These are phyloP conservation scores for Caenorhabditis inopinata DNA, from an alignment of 1,140 invertebrate genomes.

Conservation along the genomic window DNA sequence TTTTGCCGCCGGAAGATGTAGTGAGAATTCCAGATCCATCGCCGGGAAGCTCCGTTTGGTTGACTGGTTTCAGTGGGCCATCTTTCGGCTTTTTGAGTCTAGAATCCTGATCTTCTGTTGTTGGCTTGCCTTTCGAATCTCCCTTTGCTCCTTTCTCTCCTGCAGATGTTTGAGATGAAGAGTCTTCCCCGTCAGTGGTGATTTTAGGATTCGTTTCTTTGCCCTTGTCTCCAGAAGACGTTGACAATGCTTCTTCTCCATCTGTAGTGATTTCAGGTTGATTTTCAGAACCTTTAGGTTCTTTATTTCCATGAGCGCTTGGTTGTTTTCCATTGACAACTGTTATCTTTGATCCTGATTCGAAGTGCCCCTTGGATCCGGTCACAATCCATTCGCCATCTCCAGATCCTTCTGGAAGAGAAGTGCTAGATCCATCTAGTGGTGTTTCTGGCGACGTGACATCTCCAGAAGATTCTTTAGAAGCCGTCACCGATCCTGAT, in stretches of 20 bases:
- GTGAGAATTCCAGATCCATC: neutral
- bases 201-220: neutral
- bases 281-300: too few relatives aligned
- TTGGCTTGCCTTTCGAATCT: too few relatives aligned
- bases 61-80: neutral
- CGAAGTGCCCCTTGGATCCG: conserved; percentile 1
- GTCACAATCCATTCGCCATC: conserved; percentile 1
- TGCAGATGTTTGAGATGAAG: neutral
- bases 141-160: neutral
- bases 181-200: neutral
- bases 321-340: neutral
- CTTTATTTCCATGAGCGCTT: neutral
- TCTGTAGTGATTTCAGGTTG: neutral
- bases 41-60: neutral
- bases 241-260: neutral
- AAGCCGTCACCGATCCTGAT: neutral
- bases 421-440: neutral
- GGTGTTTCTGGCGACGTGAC: neutral
- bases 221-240: neutral
- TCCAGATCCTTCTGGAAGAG: conserved; percentile 6
- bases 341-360: neutral
- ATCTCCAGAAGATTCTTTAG: neutral
- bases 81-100: too few relatives aligned
- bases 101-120: too few relatives aligned
- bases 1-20: conserved; percentile 2